Base-by-base conservation (phyloP, 2,888 invertebrate species). In the Hirtodrosophila histrioides region DNA sequence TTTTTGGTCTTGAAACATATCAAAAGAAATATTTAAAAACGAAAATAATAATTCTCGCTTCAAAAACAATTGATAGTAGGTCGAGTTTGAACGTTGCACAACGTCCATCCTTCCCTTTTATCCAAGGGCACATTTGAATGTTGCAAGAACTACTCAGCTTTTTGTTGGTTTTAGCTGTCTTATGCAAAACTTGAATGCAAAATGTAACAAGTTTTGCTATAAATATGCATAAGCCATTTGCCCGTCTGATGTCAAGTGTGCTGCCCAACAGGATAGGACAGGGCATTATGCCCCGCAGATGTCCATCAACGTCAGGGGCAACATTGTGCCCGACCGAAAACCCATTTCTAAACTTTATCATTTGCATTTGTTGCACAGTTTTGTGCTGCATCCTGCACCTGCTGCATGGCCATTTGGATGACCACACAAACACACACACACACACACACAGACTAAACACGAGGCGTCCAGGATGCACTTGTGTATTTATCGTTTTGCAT, bases 401-500 rank as follows among this genome's bases (percentile, higher is more conserved):
- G 51, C 60, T 53, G 36, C 48, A 53, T 71, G 75, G 72, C 57
- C 68, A 75, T 71, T 83, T 84, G 61, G 48, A 43, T 58, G 56
- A 27, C 53, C 39, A 56, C 54, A 39, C 37, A 49, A 35, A 46
- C 12, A 60, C 54, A 45, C 9, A 12, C n/a, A 40, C 7, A 27
- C 4, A 27, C 8, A 41, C 12, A 40, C 9, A 29, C 9, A 3
- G n/a, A 24, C 43, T 55, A 55, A 33, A 33, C 40, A 46, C 27
- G 29, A 41, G 45, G 33, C 40, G 36, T 17, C 17, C 67, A 50
- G 74, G 69, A 66, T 66, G 61, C 67, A 61, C 58, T 67, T 83
- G 80, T 79, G 86, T 66, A 78, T 78, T 81, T 76, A 85, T 87
- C 76, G 68, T 81, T 87, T 78, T 78, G 87, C 86, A 75, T 85